These are phyloP conservation scores for Muscidifurax raptorellus DNA, from an alignment of 1,140 invertebrate species.

Conservation along the genomic window DNA sequence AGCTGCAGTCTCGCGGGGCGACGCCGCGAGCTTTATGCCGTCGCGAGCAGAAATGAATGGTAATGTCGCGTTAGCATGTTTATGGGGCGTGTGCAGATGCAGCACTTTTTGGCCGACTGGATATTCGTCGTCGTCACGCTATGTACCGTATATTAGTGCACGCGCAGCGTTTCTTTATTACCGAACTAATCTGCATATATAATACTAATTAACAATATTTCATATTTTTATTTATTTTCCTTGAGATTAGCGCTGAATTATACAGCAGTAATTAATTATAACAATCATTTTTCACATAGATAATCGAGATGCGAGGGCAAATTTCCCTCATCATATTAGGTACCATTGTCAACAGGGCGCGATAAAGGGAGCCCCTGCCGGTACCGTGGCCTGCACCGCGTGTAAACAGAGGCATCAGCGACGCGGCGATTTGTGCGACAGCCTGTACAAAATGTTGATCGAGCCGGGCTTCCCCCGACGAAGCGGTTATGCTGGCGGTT, in stretches of 20 bases:
- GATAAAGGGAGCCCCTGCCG: neutral
- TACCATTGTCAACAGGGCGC: conserved; percentile 31
- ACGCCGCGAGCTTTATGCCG: neutral
- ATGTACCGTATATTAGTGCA: conserved; percentile 8
- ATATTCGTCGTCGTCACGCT: neutral
- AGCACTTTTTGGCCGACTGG: neutral
- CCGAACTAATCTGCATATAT: neutral
- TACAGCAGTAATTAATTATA: neutral
- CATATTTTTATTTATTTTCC: neutral
- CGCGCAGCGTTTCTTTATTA: neutral
- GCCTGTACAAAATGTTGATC: conserved; percentile 39
- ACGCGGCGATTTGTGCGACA: conserved; percentile 14
- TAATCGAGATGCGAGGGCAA: neutral
- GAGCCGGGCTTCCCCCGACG: neutral
- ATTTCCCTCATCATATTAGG: neutral
- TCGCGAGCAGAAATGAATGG: neutral
- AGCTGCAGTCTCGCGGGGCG: neutral
- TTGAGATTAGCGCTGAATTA: neutral
- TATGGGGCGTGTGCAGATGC: neutral
- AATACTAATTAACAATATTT: neutral
- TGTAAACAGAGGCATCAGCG: conserved; percentile 25
- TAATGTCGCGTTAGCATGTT: conserved; percentile 33
- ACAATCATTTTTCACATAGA: neutral
- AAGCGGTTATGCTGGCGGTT: conserved; percentile 16
- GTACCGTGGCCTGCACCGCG: neutral